phyloP scores from a whole-genome alignment of 2,888 invertebrate genomes.

The Therioaphis trifolii region DNA sequence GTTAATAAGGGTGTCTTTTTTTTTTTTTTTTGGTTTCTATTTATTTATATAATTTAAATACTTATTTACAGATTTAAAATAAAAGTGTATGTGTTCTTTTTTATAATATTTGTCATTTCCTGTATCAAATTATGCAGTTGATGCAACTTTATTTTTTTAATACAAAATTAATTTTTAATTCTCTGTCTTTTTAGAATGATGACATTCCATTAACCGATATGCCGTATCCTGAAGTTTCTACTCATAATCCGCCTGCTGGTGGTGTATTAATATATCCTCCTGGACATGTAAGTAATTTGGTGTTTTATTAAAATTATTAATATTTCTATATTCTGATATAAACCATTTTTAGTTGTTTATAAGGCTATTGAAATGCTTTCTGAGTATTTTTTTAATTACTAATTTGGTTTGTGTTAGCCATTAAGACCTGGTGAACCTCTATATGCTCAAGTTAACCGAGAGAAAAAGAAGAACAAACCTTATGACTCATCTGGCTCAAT shows the following conservation, averaged over 20 bases:
- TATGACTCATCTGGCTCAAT: conserved; percentile 61
- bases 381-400: too few species aligned
- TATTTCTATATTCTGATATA: conserved; percentile 51
- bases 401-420: conserved; percentile 67
- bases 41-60: too few species aligned
- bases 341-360: neutral
- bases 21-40: neutral
- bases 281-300: conserved; percentile 68
- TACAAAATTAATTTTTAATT: conserved; percentile 63
- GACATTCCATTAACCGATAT: conserved; percentile 81
- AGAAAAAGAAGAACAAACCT: conserved; percentile 73
- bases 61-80: too few species aligned
- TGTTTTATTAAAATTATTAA: neutral
- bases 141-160: too few species aligned
- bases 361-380: too few species aligned
- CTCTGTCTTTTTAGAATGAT: conserved; percentile 74
- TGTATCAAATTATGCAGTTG: too few species aligned
- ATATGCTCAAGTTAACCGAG: conserved; percentile 77
- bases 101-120: too few species aligned
- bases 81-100: too few species aligned
- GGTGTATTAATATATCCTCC: conserved; percentile 71
- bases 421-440: conserved; percentile 74
- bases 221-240: conserved; percentile 76
- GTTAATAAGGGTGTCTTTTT: too few species aligned
- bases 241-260: conserved; percentile 70